phyloP scores from a whole-genome alignment of 2,888 invertebrate species.

The Sisyra terminalis region DNA sequence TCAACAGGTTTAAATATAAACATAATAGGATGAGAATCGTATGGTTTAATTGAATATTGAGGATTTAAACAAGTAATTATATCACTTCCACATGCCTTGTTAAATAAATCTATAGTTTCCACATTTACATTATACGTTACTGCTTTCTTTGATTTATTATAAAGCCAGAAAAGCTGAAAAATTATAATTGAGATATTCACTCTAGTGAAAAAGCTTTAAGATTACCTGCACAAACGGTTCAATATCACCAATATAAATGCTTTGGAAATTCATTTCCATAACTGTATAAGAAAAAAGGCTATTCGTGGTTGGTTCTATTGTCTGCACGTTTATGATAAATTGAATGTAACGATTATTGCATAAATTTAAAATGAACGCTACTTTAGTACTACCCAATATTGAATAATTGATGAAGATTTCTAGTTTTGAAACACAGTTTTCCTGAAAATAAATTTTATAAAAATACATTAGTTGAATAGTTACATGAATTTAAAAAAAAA shows the following conservation, averaged over 20 bases:
- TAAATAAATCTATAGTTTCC: slow-evolving; percentile 16
- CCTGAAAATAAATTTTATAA: slow-evolving; percentile 13
- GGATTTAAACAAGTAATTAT: slow-evolving; percentile 24
- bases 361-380: slow-evolving; percentile 24
- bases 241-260: slow-evolving; percentile 20
- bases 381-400: slow-evolving; percentile 17
- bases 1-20: slow-evolving; percentile 26
- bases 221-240: slow-evolving; percentile 15
- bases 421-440: slow-evolving; percentile 15
- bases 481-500: no score
- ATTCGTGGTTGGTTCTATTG: no score
- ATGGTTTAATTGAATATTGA: slow-evolving; percentile 17
- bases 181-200: neutral
- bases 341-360: slow-evolving; percentile 18
- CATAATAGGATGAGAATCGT: slow-evolving; percentile 19
- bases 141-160: slow-evolving; percentile 21
- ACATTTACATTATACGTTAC: slow-evolving; percentile 19
- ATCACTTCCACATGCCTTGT: slow-evolving; percentile 18
- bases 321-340: no score
- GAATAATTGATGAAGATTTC: slow-evolving; percentile 21
- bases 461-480: no score
- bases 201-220: neutral
- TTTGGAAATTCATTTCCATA: slow-evolving; percentile 16
- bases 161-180: slow-evolving; percentile 24
- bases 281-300: slow-evolving; percentile 3